These are phyloP conservation scores for Galaxea fascicularis DNA, from an alignment of 92 coral and sea anemone species.

Conservation along the genomic window DNA sequence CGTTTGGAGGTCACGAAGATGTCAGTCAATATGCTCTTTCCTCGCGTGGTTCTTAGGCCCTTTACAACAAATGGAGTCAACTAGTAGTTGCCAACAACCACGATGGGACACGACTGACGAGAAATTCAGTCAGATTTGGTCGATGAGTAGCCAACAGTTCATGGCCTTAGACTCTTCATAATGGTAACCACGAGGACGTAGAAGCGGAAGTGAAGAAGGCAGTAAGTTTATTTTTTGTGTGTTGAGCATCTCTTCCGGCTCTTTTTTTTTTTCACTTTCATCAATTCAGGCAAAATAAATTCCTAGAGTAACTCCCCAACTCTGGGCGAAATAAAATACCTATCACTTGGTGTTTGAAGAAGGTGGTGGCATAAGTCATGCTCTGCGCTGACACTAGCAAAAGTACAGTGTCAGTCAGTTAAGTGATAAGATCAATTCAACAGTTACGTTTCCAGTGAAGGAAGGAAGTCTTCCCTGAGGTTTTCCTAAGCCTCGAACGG, in stretches of 20 bases:
- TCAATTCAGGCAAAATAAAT: background rate
- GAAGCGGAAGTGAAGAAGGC: background rate
- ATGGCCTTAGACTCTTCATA: background rate
- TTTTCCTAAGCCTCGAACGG: too few species aligned
- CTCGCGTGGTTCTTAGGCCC: background rate
- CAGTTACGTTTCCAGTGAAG: too few species aligned
- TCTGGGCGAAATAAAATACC: background rate
- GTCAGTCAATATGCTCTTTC: background rate
- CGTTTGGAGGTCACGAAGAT: too few species aligned
- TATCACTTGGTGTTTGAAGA: background rate
- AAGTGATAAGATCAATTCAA: background rate
- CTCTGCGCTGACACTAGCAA: background rate
- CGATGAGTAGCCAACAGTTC: background rate
- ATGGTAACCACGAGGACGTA: background rate
- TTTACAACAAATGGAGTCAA: background rate
- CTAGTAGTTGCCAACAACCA: background rate
- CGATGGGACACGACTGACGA: background rate
- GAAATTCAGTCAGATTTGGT: constrained; percentile 16
- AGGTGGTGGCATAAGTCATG: background rate
- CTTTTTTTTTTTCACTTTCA: background rate
- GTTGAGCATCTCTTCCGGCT: background rate
- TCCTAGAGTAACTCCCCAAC: background rate
- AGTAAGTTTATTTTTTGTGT: constrained; percentile 3
- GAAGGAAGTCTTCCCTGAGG: too few species aligned
- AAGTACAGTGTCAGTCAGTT: background rate